A percentile compares a stretch with the other conserved stretches of the same genome.
Evolutionary conservation across 2,888 invertebrate species (phyloP).

Genomic region (Achlya flavicornis): DNA sequence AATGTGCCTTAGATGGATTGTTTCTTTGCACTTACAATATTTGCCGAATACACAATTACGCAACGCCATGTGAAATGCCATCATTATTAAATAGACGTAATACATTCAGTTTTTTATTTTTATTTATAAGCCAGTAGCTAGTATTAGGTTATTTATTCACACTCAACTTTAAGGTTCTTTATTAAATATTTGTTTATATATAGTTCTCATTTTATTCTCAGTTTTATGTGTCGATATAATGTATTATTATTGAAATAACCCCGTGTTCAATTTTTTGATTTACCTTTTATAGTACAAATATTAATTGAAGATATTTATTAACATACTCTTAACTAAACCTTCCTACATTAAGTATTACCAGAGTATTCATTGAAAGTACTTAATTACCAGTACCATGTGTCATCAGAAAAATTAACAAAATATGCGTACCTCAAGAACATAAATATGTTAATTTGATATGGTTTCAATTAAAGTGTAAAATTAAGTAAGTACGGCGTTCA

Average conservation of each 20-base stretch:
- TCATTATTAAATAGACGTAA: background rate
- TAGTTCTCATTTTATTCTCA: background rate
- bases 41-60: too few relatives aligned
- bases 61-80: background rate
- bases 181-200: background rate
- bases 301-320: background rate
- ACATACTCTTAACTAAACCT: background rate
- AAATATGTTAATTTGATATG: too few relatives aligned
- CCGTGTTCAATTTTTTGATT: background rate
- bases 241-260: too few relatives aligned
- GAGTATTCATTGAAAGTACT: background rate
- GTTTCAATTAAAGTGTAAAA: background rate
- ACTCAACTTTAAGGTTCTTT: background rate
- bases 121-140: too few relatives aligned
- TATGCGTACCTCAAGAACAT: background rate
- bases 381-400: too few relatives aligned
- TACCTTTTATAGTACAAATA: background rate
- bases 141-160: too few relatives aligned
- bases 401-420: background rate
- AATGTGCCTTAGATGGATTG: too few relatives aligned
- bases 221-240: background rate
- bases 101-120: too few relatives aligned
- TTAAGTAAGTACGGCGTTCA: background rate
- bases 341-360: background rate
- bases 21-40: too few relatives aligned